phyloP scores from a whole-genome alignment of 2,888 invertebrate genomes.

The Apeira syringaria region DNA sequence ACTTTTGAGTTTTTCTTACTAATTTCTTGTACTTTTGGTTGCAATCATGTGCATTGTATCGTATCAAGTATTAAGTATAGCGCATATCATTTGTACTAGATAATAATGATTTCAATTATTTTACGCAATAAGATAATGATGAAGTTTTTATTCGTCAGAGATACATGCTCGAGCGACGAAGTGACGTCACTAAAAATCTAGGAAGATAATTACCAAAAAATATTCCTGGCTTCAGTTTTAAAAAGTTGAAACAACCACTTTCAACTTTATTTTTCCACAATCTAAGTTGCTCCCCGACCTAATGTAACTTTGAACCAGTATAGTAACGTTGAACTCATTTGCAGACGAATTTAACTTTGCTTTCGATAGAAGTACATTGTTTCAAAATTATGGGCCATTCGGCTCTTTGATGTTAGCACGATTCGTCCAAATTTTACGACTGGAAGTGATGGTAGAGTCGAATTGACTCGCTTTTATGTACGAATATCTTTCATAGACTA shows the following conservation, averaged over 20 bases:
- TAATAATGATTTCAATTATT: too few species aligned
- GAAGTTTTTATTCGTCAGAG: too few species aligned
- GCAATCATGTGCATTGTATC: too few species aligned
- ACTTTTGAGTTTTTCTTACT: too few species aligned
- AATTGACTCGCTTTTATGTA: slow-evolving; percentile 17
- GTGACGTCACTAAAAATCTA: too few species aligned
- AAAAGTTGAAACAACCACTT: background rate
- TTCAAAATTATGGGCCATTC: slow-evolving; percentile 38
- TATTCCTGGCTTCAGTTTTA: background rate
- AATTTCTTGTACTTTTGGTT: too few species aligned
- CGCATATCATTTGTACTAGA: too few species aligned
- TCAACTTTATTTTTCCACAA: slow-evolving; percentile 1
- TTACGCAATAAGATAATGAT: too few species aligned
- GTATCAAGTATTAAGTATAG: too few species aligned
- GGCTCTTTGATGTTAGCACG: slow-evolving; percentile 35
- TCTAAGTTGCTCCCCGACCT: slow-evolving; percentile 5
- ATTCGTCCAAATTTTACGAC: slow-evolving; percentile 35
- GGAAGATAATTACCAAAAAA: too few species aligned
- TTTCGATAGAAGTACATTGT: slow-evolving; percentile 52
- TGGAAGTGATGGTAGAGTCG: slow-evolving; percentile 23
- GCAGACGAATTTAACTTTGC: slow-evolving; percentile 45
- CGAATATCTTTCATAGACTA: slow-evolving; percentile 2
- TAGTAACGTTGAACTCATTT: slow-evolving; percentile 15
- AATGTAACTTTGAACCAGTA: slow-evolving; percentile 12
- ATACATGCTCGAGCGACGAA: too few species aligned